A percentile compares a stretch with the other conserved stretches of the same genome.
These are phyloP conservation scores for Clarias macrocephalus DNA, from an alignment of 2,113 vertebrate species.

Conservation along the genomic window DNA sequence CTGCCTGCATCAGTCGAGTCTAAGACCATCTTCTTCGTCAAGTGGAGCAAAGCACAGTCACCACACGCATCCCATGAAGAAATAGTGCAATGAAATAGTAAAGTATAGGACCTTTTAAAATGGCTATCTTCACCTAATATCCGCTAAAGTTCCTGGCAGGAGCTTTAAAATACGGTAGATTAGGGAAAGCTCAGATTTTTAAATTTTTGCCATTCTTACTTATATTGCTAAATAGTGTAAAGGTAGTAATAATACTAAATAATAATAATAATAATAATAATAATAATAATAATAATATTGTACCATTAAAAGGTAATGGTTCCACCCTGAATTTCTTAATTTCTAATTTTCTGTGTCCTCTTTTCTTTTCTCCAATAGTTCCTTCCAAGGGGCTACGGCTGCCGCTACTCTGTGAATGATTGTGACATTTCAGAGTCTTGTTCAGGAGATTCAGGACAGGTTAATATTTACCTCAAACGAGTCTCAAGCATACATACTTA, in stretches of 20 bases:
- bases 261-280: neutral
- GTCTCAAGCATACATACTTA: neutral
- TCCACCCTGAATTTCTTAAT: neutral
- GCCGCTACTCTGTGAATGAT: slow-evolving; percentile 90
- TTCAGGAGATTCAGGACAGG: slow-evolving; percentile 96
- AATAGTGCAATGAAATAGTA: no score
- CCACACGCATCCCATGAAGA: no score
- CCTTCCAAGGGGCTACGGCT: slow-evolving; percentile 88
- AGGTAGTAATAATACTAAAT: neutral
- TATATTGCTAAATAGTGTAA: no score
- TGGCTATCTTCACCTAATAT: neutral
- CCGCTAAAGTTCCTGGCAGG: neutral
- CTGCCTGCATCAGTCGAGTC: no score
- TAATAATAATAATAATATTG: slow-evolving; percentile 3
- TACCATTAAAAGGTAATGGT: neutral
- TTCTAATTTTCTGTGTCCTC: neutral
- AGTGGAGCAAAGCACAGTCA: no score
- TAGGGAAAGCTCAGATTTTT: neutral
- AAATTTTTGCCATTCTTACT: neutral
- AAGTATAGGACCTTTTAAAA: neutral
- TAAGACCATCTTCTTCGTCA: no score
- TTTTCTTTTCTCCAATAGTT: slow-evolving; percentile 85
- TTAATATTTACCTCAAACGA: slow-evolving; percentile 54
- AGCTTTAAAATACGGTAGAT: neutral
- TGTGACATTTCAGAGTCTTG: slow-evolving; percentile 95